phyloP scores from a whole-genome alignment of 2,113 vertebrate species.

The Carassius gibelio region DNA sequence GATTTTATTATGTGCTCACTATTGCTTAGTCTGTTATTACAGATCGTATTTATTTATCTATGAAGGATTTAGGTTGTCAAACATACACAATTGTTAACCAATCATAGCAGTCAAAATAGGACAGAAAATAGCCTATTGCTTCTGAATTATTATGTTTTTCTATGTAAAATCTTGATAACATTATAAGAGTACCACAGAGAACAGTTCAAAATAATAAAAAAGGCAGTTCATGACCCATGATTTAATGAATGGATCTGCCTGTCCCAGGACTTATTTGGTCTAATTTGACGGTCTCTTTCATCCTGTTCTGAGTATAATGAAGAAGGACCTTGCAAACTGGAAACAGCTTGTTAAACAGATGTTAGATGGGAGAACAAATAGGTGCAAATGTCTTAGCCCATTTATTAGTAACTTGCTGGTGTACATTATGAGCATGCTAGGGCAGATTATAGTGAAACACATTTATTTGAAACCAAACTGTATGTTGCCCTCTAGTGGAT shows the following conservation, averaged over 20 bases:
- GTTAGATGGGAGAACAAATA: not conserved
- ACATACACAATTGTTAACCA: no score
- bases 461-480: not conserved
- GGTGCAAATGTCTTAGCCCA: not conserved
- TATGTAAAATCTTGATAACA: no score
- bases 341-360: constrained; percentile 26
- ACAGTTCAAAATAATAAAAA: no score
- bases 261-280: not conserved
- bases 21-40: no score
- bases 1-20: no score
- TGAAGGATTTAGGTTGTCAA: no score
- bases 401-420: not conserved
- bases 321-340: not conserved
- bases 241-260: constrained; percentile 17
- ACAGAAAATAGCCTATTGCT: no score
- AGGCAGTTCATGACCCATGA: no score
- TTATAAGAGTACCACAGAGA: no score
- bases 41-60: no score
- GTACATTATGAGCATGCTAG: not conserved
- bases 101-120: no score
- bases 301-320: not conserved
- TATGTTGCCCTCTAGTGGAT: constrained; percentile 68
- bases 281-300: not conserved
- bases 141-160: no score
- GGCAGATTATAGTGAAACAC: not conserved